Evolutionary conservation across 2,113 vertebrate species (phyloP).

Genomic region (Eira barbara): DNA sequence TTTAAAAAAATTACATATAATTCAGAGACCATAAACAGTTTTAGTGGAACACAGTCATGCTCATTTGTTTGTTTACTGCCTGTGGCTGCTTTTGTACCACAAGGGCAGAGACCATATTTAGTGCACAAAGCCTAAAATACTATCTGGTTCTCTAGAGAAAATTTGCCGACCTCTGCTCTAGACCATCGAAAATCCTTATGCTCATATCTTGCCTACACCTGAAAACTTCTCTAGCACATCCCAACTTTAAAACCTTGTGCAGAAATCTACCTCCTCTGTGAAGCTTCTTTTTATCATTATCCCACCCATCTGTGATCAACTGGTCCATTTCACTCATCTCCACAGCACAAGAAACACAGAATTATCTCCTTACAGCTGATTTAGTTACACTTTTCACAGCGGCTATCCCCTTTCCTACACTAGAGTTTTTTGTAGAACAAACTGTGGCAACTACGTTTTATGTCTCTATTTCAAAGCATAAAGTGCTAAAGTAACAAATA

Average conservation of each 20-base stretch:
- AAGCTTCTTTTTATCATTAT: background rate
- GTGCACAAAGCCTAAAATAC: background rate
- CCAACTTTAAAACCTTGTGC: slow-evolving; percentile 16
- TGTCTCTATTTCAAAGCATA: slow-evolving; percentile 14
- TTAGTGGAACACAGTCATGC: background rate
- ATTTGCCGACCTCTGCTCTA: background rate
- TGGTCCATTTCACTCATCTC: background rate
- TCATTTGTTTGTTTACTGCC: background rate
- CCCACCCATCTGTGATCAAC: background rate
- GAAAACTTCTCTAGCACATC: slow-evolving; percentile 6
- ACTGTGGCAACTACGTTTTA: background rate
- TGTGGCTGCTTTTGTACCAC: background rate
- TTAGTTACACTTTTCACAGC: background rate
- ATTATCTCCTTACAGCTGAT: background rate
- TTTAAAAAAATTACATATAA: background rate
- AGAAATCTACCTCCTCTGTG: background rate
- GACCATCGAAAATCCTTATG: background rate
- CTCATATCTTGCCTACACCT: background rate
- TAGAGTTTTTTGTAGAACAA: background rate
- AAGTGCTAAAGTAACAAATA: background rate
- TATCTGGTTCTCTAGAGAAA: background rate
- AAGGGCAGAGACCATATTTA: background rate
- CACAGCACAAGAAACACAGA: background rate
- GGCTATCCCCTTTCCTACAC: background rate
- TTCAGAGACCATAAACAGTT: background rate